These are phyloP conservation scores for Phania funesta DNA, from an alignment of 2,888 invertebrate genomes.

Conservation along the genomic window DNA sequence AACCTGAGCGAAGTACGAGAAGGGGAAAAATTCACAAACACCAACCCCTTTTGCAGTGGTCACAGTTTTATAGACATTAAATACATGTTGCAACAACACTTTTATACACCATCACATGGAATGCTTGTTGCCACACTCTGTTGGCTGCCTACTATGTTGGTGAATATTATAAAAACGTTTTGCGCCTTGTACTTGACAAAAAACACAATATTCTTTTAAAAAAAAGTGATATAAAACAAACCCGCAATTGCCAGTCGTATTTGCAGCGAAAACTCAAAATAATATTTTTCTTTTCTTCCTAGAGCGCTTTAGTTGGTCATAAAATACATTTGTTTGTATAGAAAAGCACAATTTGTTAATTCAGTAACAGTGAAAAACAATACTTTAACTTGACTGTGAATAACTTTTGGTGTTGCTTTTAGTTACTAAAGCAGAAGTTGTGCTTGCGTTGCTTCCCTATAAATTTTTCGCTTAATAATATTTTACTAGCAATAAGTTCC, in stretches of 20 bases:
- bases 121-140: slow-evolving; percentile 14
- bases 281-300: neutral
- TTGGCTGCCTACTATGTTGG: slow-evolving; percentile 42
- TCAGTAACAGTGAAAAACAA: too few relatives aligned
- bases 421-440: too few relatives aligned
- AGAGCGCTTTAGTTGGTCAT: neutral
- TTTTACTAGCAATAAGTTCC: too few relatives aligned
- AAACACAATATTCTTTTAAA: neutral
- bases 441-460: too few relatives aligned
- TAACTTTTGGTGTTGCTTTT: too few relatives aligned
- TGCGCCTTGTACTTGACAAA: slow-evolving; percentile 33
- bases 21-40: slow-evolving; percentile 7
- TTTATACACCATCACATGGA: slow-evolving; percentile 19
- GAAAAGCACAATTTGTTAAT: too few relatives aligned
- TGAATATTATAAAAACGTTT: slow-evolving; percentile 40
- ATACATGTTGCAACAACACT: slow-evolving; percentile 47
- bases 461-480: too few relatives aligned
- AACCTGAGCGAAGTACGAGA: neutral
- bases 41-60: slow-evolving; percentile 31
- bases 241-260: neutral
- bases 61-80: slow-evolving; percentile 30
- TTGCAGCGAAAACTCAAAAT: slow-evolving; percentile 6
- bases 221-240: slow-evolving; percentile 35
- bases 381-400: too few relatives aligned
- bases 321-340: too few relatives aligned